These are phyloP conservation scores for Chitala chitala DNA, from an alignment of 2,113 vertebrate species.

Conservation along the genomic window DNA sequence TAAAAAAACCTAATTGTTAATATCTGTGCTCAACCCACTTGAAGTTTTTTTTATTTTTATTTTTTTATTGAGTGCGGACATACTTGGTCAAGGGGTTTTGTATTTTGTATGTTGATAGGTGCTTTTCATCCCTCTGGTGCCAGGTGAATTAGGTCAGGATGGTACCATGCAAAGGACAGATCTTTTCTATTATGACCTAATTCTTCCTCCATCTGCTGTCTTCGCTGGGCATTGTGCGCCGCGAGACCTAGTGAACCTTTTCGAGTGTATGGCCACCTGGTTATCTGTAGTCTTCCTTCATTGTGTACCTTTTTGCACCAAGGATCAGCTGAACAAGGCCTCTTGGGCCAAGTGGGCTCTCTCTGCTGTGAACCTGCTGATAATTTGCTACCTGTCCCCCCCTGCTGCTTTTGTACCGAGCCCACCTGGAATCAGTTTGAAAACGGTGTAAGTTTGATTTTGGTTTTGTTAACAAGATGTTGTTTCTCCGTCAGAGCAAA, in stretches of 20 bases:
- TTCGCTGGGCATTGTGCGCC: constrained; percentile 37
- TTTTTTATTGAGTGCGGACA: constrained; percentile 27
- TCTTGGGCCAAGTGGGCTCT: constrained; percentile 31
- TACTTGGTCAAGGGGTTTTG: constrained; percentile 32
- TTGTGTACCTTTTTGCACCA: constrained; percentile 36
- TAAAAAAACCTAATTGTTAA: constrained; percentile 33
- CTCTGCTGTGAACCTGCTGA: constrained; percentile 28
- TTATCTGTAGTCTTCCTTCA: constrained; percentile 24
- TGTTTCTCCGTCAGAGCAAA: constrained; percentile 22
- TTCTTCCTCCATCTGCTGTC: constrained; percentile 28
- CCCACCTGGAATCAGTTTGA: constrained; percentile 38
- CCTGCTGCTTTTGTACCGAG: constrained; percentile 24
- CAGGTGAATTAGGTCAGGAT: constrained; percentile 48
- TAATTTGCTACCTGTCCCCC: constrained; percentile 21
- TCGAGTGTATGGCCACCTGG: constrained; percentile 50
- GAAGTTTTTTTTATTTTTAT: no score
- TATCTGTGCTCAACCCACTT: constrained; percentile 25
- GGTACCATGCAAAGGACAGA: constrained; percentile 21
- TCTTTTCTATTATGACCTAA: constrained; percentile 15
- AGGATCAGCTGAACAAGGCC: constrained; percentile 5
- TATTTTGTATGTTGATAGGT: constrained; percentile 36
- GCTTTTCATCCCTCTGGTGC: constrained; percentile 35
- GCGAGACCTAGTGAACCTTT: constrained; percentile 49
- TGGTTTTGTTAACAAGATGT: constrained; percentile 18
- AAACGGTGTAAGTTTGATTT: constrained; percentile 34